A percentile compares a stretch with the other conserved stretches of the same genome.
phyloP scores from a whole-genome alignment of 2,797 vertebrate genomes.

The Tympanoctomys barrerae region DNA sequence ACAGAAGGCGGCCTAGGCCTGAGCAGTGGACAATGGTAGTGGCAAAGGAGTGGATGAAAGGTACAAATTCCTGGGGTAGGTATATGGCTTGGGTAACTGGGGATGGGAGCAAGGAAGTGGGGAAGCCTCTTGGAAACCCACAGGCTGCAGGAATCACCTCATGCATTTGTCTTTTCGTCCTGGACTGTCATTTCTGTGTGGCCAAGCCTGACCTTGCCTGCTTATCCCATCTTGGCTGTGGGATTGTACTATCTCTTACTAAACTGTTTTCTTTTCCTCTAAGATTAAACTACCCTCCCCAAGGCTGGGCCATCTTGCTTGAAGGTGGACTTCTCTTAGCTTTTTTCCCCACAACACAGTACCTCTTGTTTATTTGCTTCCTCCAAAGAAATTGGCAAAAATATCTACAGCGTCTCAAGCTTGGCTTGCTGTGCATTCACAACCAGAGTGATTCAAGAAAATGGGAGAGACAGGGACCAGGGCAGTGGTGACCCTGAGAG shows the following conservation, averaged over 20 bases:
- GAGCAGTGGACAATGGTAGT: neutral
- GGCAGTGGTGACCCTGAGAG: neutral
- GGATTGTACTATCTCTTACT: neutral
- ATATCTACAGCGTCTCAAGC: neutral
- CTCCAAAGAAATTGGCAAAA: slow-evolving; percentile 1
- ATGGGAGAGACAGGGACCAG: neutral
- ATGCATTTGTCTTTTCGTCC: neutral
- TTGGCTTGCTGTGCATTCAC: neutral
- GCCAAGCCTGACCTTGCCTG: neutral
- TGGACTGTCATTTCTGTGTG: neutral
- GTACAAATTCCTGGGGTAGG: neutral
- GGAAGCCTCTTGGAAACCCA: too few relatives aligned
- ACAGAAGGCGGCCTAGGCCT: neutral
- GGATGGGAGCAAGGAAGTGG: too few relatives aligned
- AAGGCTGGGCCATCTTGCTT: neutral
- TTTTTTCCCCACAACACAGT: neutral
- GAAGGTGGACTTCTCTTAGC: neutral
- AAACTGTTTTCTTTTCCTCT: neutral
- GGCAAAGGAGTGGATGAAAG: neutral
- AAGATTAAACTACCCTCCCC: neutral
- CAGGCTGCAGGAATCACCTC: neutral
- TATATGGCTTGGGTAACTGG: neutral
- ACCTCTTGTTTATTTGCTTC: slow-evolving; percentile 40
- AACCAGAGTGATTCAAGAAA: slow-evolving; percentile 10
- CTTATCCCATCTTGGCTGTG: neutral